Evolutionary conservation across 2,888 invertebrate species (phyloP).

Genomic region (Rotaria sp.): DNA sequence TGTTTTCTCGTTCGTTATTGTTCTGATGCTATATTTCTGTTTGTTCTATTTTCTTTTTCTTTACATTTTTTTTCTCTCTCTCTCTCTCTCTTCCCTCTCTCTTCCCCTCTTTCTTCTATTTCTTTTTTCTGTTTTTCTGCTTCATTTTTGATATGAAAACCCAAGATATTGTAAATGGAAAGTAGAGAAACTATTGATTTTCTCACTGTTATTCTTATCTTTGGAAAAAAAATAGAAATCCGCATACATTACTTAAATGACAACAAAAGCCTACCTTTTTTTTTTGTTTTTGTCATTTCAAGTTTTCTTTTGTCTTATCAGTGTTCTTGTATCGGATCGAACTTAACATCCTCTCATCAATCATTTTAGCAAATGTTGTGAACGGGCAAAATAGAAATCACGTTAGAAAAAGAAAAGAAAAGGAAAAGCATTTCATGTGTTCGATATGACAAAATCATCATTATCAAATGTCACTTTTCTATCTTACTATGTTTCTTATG

Average conservation of each 20-base stretch:
- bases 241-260: no score
- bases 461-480: not conserved
- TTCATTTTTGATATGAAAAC: not conserved
- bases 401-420: not conserved
- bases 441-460: not conserved
- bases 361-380: no score
- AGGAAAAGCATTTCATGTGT: not conserved
- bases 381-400: no score
- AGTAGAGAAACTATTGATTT: not conserved
- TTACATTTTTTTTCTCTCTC: not conserved
- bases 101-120: no score
- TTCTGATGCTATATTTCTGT: not conserved
- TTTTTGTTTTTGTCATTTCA: no score
- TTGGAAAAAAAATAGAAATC: no score
- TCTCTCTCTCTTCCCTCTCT: no score
- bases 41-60: not conserved
- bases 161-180: not conserved
- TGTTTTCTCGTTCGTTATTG: not conserved
- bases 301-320: no score
- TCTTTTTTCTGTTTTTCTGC: not conserved
- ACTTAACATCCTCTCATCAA: no score
- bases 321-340: no score
- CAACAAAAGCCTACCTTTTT: no score
- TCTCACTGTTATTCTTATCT: not conserved
- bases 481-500: not conserved